phyloP scores from a whole-genome alignment of 2,888 invertebrate genomes.

The Diabrotica balteata region DNA sequence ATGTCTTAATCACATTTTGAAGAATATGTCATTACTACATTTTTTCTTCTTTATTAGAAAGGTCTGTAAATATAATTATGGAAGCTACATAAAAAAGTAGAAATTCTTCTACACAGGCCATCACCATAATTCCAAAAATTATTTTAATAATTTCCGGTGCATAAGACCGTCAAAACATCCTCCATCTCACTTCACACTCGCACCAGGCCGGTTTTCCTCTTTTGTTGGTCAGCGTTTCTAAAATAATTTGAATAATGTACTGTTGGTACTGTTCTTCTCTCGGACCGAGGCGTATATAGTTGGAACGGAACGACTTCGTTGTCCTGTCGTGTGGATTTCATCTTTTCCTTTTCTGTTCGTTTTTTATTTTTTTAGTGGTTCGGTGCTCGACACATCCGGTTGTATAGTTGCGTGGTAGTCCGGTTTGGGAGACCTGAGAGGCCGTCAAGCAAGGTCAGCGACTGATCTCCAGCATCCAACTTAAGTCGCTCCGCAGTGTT shows the following conservation, averaged over 20 bases:
- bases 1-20: too few species aligned
- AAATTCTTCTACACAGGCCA: too few species aligned
- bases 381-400: slow-evolving; percentile 55
- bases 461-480: slow-evolving; percentile 56
- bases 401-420: slow-evolving; percentile 49
- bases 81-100: too few species aligned
- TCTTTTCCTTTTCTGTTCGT: slow-evolving; percentile 14
- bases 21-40: too few species aligned
- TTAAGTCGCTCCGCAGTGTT: slow-evolving; percentile 31
- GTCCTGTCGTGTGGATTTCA: slow-evolving; percentile 19
- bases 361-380: slow-evolving; percentile 46
- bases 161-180: not conserved
- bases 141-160: slow-evolving; percentile 14
- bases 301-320: slow-evolving; percentile 18
- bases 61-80: too few species aligned
- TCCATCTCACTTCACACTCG: slow-evolving; percentile 6
- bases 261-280: slow-evolving; percentile 4
- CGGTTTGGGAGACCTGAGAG: slow-evolving; percentile 44
- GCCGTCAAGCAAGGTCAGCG: slow-evolving; percentile 62
- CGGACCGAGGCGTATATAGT: not conserved
- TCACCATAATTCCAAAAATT: slow-evolving; percentile 1
- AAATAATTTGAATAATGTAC: slow-evolving; percentile 25
- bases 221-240: slow-evolving; percentile 19
- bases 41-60: too few species aligned
- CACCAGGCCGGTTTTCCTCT: slow-evolving; percentile 7